Evolutionary conservation across 2,113 vertebrate genomes (phyloP).

Genomic region (Echinops telfairi): DNA sequence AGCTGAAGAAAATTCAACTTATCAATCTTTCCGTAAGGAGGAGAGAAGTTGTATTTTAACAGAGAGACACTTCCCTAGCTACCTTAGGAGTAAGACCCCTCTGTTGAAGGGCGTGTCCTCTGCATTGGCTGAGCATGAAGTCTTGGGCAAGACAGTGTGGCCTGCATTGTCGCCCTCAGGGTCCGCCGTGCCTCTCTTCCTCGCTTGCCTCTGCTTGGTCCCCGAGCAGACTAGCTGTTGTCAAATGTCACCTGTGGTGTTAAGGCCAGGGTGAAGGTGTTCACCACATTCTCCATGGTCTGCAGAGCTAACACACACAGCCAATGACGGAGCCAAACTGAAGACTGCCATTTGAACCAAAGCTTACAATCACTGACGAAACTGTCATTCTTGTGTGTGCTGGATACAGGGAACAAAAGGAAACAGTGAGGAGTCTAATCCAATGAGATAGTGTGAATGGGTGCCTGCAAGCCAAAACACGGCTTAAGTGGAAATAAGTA

Average conservation of each 20-base stretch:
- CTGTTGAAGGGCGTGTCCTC: background rate
- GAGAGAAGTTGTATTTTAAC: background rate
- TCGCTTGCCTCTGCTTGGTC: background rate
- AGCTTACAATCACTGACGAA: background rate
- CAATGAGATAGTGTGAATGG: background rate
- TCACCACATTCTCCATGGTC: background rate
- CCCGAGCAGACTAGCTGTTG: background rate
- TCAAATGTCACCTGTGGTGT: background rate
- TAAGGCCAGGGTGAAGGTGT: background rate
- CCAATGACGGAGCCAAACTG: background rate
- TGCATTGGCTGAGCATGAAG: background rate
- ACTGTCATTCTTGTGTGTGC: background rate
- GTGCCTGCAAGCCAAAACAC: background rate
- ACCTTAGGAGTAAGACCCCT: background rate
- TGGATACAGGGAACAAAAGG: background rate
- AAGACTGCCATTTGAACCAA: background rate
- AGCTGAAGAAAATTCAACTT: slow-evolving; percentile 23
- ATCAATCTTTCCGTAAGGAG: background rate
- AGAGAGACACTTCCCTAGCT: background rate
- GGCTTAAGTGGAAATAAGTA: background rate
- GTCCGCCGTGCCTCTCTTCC: no score
- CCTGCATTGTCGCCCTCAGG: background rate
- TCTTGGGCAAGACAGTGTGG: background rate
- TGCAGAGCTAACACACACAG: no score
- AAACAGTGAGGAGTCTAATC: background rate